Percentiles rank a stretch among this genome's conserved stretches.
These are phyloP conservation scores for Muscicapa striata DNA, from an alignment of 2,797 vertebrate species.

Conservation along the genomic window DNA sequence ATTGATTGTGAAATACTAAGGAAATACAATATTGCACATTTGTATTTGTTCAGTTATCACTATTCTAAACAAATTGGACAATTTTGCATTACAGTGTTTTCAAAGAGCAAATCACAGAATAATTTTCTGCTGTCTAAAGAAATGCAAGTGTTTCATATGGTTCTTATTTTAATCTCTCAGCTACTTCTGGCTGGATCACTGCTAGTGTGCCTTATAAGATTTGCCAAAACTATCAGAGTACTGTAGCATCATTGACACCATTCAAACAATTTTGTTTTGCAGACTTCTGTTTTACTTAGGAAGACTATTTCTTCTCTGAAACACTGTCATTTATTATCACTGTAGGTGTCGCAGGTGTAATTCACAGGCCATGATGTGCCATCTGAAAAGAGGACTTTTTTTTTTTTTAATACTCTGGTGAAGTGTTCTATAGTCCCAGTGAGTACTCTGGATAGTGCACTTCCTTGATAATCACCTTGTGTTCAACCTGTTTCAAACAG, in stretches of 20 bases:
- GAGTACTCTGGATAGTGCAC: background rate
- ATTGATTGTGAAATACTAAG: slow-evolving; percentile 13
- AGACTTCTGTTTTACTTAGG: background rate
- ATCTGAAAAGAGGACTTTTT: background rate
- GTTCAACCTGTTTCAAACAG: background rate
- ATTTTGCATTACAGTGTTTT: background rate
- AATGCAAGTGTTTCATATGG: background rate
- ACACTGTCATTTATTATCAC: background rate
- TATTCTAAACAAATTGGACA: background rate
- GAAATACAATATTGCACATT: slow-evolving; percentile 21
- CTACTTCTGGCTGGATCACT: background rate
- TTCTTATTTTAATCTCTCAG: slow-evolving; percentile 3
- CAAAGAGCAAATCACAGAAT: background rate
- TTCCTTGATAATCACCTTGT: background rate
- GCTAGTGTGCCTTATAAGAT: slow-evolving; percentile 29
- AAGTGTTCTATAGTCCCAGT: background rate
- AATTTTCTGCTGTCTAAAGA: background rate
- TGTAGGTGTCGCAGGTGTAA: background rate
- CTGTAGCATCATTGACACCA: background rate
- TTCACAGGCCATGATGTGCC: background rate
- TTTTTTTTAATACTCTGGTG: background rate
- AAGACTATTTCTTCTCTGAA: background rate
- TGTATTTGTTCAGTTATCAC: background rate
- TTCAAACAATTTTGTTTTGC: background rate
- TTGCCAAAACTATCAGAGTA: background rate